phyloP scores from a whole-genome alignment of 1,140 invertebrate species.

The Limonius californicus region DNA sequence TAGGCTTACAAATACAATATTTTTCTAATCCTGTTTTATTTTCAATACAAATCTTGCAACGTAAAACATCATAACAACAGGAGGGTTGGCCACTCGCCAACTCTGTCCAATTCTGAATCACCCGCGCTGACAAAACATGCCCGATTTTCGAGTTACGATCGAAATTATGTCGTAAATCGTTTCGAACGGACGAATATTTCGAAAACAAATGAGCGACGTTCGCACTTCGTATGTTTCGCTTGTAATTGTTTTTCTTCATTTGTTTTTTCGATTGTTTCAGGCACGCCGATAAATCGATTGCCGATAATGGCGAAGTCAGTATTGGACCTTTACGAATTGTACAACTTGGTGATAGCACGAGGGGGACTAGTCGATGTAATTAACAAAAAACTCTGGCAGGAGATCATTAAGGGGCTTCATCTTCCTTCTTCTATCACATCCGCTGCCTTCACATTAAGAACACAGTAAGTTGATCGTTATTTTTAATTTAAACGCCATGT shows the following conservation, averaged over 20 bases:
- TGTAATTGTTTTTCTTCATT: too few relatives aligned
- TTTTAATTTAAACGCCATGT: too few relatives aligned
- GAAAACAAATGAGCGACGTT: too few relatives aligned
- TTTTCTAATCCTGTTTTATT: constrained; percentile 12
- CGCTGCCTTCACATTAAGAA: constrained; percentile 97
- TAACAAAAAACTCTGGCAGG: constrained; percentile 99
- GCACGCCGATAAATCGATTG: constrained; percentile 95
- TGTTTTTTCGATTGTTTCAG: constrained; percentile 58
- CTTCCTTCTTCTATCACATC: constrained; percentile 98
- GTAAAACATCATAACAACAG: constrained; percentile 8
- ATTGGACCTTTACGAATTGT: constrained; percentile 95
- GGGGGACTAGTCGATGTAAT: constrained; percentile 99
- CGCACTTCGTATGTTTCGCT: neutral
- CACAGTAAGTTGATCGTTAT: constrained; percentile 80
- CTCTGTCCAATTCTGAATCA: neutral
- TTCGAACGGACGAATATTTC: too few relatives aligned
- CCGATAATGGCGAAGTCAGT: constrained; percentile 99
- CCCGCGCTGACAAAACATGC: neutral
- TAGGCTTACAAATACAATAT: constrained; percentile 10
- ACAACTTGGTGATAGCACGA: constrained; percentile 95
- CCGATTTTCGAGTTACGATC: neutral
- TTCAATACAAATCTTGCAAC: constrained; percentile 9
- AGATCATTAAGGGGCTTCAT: constrained; percentile 99
- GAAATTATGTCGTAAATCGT: neutral
- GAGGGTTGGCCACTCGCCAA: neutral